Evolutionary conservation across 1,140 invertebrate genomes (phyloP), one percentile per base, ranked within the genome.

Genomic region (Ceratina calcarata): DNA sequence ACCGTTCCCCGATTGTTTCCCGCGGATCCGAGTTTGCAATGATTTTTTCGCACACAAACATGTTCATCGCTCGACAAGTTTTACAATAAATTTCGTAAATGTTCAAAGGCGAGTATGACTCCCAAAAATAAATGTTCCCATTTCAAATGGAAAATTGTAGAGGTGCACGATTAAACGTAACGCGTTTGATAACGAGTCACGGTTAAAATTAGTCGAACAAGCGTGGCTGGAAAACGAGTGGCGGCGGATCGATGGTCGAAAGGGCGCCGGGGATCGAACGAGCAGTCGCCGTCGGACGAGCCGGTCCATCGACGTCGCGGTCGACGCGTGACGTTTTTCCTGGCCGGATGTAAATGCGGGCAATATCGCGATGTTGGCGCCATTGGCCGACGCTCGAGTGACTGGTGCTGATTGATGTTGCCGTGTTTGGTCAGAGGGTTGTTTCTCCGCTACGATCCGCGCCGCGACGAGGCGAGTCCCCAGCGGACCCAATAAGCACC

Each of bases 401-500:
- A 92, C 91, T 92, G 91, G 91, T 92, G 90, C 92, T 93, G 92
- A 93, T 93, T 93, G 92, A 93, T 92, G 91, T 93, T 90, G 91
- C 88, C 90, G 90, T 93, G 92, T 93, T 93, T 93, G 91, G 91
- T 89, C 91, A 93, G 92, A 93, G 92, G 92, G 92, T 93, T 91
- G 91, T 92, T 91, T 91, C 90, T 89, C 81, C 86, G 86, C 89
- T 83, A 84, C 82, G 87, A 89, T 89, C 81, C 86, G 86, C 89
- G 82, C 85, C 82, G 87, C 89, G 89, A 87, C 90, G 37, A 64
- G 27, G 2, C 27, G 27, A 32, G 69, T 88, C 87, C 88, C 91
- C 82, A 88, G 70, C 86, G 91, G 91, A 92, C 91, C 91, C 92
- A 93, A 93, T 93, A 92, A 92, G 91, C 91, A 91, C 90, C 90